These are phyloP conservation scores for Acyrthosiphon pisum DNA, from an alignment of 1,140 invertebrate species.

Conservation along the genomic window DNA sequence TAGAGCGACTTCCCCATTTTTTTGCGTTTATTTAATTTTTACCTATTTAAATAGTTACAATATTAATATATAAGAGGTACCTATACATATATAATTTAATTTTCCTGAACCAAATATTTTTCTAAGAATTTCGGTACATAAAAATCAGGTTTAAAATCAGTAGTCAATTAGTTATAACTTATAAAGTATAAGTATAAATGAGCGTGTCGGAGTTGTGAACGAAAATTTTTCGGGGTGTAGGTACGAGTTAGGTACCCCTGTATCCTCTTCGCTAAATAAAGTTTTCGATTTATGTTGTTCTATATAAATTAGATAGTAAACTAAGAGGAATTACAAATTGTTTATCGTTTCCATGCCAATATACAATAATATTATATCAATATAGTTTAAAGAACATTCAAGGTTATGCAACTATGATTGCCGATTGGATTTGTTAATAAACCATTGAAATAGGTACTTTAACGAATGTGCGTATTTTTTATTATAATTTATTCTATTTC, in stretches of 20 bases:
- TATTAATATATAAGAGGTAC: too few species aligned
- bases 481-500: background rate
- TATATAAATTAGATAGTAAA: background rate
- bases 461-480: background rate
- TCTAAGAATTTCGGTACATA: background rate
- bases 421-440: background rate
- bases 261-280: background rate
- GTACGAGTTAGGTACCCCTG: too few species aligned
- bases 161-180: too few species aligned
- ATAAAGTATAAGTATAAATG: background rate
- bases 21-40: too few species aligned
- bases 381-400: constrained; percentile 5
- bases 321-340: background rate
- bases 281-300: background rate
- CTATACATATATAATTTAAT: background rate
- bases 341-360: constrained; percentile 33
- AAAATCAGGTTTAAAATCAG: background rate
- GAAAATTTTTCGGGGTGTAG: background rate
- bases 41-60: too few species aligned
- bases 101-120: background rate
- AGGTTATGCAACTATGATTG: background rate
- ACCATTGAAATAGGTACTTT: background rate
- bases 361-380: constrained; percentile 37
- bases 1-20: too few species aligned
- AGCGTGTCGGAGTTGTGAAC: background rate